A percentile compares a stretch with the other conserved stretches of the same genome.
Conservation (phyloP, 2,888 invertebrate genomes). For the Xestoiulus laeticollis region DNA sequence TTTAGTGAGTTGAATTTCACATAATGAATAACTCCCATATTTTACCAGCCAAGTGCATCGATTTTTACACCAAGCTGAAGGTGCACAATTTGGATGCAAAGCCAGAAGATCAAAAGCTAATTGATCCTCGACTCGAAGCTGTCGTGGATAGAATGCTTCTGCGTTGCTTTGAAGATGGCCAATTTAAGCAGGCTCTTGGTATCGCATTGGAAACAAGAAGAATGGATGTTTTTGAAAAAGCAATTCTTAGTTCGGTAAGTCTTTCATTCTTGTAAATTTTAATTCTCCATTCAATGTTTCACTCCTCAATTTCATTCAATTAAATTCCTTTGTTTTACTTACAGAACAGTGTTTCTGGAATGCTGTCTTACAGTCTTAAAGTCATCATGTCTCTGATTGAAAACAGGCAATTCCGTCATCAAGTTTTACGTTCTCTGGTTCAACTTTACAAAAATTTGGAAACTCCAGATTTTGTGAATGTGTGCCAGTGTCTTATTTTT, state of each 20-base stretch:
- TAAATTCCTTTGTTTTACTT: conserved; percentile 20
- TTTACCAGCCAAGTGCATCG: conserved; percentile 90
- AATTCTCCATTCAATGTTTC: too few species aligned
- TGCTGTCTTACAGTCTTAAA: conserved; percentile 95
- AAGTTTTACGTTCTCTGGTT: conserved; percentile 87
- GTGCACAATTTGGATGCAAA: conserved; percentile 74
- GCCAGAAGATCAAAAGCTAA: conserved; percentile 68
- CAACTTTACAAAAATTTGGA: conserved; percentile 87
- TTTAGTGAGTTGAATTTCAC: neutral
- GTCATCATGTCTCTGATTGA: conserved; percentile 97
- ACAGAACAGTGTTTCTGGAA: conserved; percentile 83
- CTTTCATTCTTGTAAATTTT: neutral
- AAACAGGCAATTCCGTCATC: conserved; percentile 90
- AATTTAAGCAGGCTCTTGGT: conserved; percentile 95
- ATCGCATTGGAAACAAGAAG: conserved; percentile 95
- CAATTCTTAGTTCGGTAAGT: conserved; percentile 81
- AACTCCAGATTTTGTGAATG: conserved; percentile 96
- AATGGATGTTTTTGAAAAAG: conserved; percentile 94
- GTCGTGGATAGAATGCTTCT: conserved; percentile 98
- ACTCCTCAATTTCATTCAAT: neutral
- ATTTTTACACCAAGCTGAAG: conserved; percentile 91
- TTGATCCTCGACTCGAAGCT: conserved; percentile 75
- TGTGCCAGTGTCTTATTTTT: conserved; percentile 98
- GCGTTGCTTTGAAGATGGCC: conserved; percentile 91
- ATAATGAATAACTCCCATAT: conserved; percentile 54